These are phyloP conservation scores for Plutomurus gul DNA, from an alignment of 1,140 invertebrate species.

Conservation along the genomic window DNA sequence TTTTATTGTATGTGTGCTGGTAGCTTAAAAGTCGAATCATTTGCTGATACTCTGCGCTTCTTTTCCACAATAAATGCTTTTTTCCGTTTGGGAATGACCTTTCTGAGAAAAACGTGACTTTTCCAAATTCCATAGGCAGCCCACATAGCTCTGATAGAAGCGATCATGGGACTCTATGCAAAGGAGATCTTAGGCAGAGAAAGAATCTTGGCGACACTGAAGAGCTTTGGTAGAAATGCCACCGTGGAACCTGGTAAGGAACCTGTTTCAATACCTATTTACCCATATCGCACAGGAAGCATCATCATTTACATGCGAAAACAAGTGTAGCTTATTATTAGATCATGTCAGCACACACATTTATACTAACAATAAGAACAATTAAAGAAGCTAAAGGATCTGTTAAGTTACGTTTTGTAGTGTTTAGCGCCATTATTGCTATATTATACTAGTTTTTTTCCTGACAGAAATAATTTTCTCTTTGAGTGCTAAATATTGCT, in stretches of 20 bases:
- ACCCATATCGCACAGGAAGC: no score
- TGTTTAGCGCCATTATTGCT: no score
- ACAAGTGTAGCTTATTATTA: no score
- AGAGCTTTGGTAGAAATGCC: conserved; percentile 42
- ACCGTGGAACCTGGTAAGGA: conserved; percentile 36
- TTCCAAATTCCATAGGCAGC: conserved; percentile 45
- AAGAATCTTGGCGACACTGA: conserved; percentile 42
- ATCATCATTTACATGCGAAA: no score
- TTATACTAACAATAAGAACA: no score
- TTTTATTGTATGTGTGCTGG: no score
- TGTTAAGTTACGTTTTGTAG: no score
- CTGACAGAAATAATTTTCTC: background rate
- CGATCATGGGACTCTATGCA: conserved; percentile 50
- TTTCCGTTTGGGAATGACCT: background rate
- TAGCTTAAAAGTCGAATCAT: no score
- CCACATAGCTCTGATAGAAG: conserved; percentile 53
- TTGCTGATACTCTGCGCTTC: no score
- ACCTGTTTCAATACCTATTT: background rate
- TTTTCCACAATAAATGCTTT: background rate
- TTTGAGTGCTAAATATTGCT: background rate
- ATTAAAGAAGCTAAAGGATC: no score
- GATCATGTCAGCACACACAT: no score
- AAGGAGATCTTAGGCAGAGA: conserved; percentile 46
- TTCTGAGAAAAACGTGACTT: conserved; percentile 6
- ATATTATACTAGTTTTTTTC: no score